A percentile compares a stretch with the other conserved stretches of the same genome.
Evolutionary conservation across 2,888 invertebrate genomes (phyloP).

Genomic region (Tineola bisselliella): DNA sequence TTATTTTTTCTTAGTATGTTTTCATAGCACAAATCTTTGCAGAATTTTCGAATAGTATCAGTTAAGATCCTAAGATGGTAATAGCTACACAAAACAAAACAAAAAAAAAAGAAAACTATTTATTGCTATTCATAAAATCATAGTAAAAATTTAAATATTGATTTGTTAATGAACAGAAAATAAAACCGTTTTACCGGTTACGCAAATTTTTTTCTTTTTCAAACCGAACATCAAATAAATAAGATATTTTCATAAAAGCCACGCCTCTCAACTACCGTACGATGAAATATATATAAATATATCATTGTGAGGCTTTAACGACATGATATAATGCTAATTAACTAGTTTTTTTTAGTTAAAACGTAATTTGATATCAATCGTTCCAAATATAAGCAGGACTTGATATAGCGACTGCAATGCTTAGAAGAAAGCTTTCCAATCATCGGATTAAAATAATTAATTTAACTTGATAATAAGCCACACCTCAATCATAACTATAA

Average conservation of each 20-base stretch:
- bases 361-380: neutral
- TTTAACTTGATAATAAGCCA: too few species aligned
- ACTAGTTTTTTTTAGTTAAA: neutral
- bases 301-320: neutral
- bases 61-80: too few species aligned
- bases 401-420: too few species aligned
- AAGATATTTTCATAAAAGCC: conserved; percentile 5
- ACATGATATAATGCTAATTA: neutral
- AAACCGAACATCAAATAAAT: neutral
- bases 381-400: neutral
- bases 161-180: neutral
- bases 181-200: neutral
- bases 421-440: too few species aligned
- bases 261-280: conserved; percentile 11
- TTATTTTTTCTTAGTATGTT: too few species aligned
- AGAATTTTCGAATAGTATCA: too few species aligned
- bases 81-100: neutral
- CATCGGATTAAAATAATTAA: too few species aligned
- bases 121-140: neutral
- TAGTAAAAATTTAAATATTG: neutral
- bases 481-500: too few species aligned
- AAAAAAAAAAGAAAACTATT: too few species aligned
- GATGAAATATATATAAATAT: neutral
- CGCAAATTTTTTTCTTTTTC: neutral
- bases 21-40: too few species aligned